Evolutionary conservation across 2,113 vertebrate species (phyloP).

Genomic region (Dromas ardeola): DNA sequence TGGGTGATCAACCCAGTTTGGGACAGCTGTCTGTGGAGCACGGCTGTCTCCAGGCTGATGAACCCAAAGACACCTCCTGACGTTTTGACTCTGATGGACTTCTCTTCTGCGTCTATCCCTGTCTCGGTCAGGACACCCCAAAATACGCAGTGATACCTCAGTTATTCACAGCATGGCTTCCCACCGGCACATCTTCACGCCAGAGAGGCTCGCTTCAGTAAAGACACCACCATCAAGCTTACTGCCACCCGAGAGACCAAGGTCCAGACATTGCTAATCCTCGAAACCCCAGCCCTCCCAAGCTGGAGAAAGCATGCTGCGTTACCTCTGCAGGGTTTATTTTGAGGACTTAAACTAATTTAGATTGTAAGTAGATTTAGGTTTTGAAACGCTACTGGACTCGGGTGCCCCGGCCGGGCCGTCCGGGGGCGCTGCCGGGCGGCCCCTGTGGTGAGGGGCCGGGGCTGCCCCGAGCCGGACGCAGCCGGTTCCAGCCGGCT

Average conservation of each 20-base stretch:
- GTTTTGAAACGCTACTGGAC: neutral
- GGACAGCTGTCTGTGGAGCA: neutral
- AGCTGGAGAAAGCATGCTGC: neutral
- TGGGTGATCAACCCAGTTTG: neutral
- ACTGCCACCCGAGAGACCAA: neutral
- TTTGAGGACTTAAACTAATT: neutral
- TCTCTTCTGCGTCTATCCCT: neutral
- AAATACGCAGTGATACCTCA: neutral
- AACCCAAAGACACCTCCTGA: neutral
- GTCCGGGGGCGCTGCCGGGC: neutral
- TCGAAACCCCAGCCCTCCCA: neutral
- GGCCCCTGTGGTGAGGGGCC: neutral
- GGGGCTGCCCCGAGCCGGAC: neutral
- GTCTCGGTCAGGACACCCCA: neutral
- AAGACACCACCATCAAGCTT: neutral
- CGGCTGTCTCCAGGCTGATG: neutral
- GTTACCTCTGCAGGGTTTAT: neutral
- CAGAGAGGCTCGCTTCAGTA: neutral
- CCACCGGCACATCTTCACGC: fast-evolving
- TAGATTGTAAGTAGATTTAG: neutral
- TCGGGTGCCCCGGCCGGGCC: neutral
- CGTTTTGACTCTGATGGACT: neutral
- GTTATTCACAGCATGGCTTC: neutral
- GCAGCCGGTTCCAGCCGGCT: no score
- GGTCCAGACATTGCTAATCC: neutral